A percentile compares a stretch with the other conserved stretches of the same genome.
These are phyloP conservation scores for Caenorhabditis japonica DNA, from an alignment of 2,888 invertebrate species.

Conservation along the genomic window DNA sequence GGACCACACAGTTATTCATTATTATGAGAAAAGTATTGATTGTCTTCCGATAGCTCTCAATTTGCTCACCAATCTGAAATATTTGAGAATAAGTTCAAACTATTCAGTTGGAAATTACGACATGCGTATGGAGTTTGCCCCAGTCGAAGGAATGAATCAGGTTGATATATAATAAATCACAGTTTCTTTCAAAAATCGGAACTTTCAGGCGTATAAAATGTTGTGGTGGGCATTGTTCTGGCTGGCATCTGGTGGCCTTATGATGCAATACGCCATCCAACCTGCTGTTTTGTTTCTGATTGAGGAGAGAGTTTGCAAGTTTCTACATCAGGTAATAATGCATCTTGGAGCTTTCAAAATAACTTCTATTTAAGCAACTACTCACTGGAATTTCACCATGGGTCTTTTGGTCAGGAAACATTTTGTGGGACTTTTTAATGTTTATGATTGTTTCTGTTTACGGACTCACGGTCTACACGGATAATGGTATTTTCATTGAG, in stretches of 20 bases:
- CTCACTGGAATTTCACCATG: constrained; percentile 64
- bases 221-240: background rate
- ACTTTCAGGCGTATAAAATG: too few relatives aligned
- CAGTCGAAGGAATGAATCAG: background rate
- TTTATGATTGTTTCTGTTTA: constrained; percentile 9
- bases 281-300: constrained; percentile 61
- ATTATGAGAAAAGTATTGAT: background rate
- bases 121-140: constrained; percentile 2
- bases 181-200: background rate
- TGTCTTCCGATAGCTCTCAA: constrained; percentile 24
- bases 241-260: background rate
- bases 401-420: constrained; percentile 60
- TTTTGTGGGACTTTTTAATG: constrained; percentile 16
- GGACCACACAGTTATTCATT: constrained; percentile 5
- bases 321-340: constrained; percentile 63
- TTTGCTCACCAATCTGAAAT: constrained; percentile 21
- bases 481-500: background rate
- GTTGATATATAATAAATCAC: background rate
- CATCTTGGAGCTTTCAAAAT: background rate
- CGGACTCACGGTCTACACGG: background rate
- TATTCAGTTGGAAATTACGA: constrained; percentile 16
- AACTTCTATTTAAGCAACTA: constrained; percentile 57
- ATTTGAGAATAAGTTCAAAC: constrained; percentile 5
- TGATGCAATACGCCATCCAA: constrained; percentile 56
- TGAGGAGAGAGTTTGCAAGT: constrained; percentile 60